Conservation (phyloP, 2,888 invertebrate species). For the Apantesis nais region DNA sequence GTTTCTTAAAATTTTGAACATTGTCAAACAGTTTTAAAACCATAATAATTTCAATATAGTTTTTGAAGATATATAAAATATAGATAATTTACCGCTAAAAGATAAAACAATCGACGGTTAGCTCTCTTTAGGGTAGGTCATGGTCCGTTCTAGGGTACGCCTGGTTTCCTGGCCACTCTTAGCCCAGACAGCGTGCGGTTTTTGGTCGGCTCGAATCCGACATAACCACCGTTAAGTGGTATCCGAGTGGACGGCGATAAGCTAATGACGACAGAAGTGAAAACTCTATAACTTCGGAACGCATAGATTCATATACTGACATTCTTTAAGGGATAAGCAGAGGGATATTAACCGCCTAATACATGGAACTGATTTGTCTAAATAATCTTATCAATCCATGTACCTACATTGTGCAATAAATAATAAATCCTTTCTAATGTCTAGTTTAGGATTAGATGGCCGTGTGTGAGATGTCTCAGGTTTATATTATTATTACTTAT, state of each 20-base stretch:
- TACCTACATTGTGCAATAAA: neutral
- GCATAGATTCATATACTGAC: neutral
- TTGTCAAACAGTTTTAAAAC: neutral
- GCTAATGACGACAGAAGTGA: too few relatives aligned
- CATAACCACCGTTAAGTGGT: too few relatives aligned
- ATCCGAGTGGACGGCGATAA: too few relatives aligned
- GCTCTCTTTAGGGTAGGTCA: too few relatives aligned
- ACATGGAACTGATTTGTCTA: neutral
- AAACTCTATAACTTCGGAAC: too few relatives aligned
- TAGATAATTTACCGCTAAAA: neutral
- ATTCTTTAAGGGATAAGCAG: neutral
- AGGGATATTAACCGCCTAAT: neutral
- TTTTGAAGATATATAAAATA: neutral
- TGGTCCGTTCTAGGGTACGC: too few relatives aligned
- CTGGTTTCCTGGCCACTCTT: too few relatives aligned
- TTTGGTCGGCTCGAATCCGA: too few relatives aligned
- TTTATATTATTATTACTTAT: neutral
- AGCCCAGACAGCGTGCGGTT: too few relatives aligned
- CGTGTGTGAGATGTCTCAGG: neutral
- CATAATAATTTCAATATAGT: neutral
- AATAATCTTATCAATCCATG: too few relatives aligned
- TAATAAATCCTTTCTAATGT: neutral
- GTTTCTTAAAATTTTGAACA: neutral
- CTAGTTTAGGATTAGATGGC: neutral
- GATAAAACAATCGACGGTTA: neutral